These are phyloP conservation scores for Xerus inauris DNA, from an alignment of 2,113 vertebrate species.

Conservation along the genomic window DNA sequence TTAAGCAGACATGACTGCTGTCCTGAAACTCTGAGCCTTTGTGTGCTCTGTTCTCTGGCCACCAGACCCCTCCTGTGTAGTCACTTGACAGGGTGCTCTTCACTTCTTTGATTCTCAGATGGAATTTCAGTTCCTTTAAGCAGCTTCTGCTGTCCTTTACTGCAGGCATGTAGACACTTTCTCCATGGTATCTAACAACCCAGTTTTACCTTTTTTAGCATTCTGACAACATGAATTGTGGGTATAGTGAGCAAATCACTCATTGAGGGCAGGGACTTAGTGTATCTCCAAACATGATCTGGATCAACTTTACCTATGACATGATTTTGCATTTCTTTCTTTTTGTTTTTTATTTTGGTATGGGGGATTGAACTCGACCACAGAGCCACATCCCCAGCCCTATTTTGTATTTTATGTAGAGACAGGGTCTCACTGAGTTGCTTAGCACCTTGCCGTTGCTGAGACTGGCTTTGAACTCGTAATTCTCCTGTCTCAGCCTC, in stretches of 20 bases:
- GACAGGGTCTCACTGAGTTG: too few relatives aligned
- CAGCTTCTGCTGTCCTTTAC: neutral
- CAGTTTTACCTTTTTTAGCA: neutral
- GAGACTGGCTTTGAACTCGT: too few relatives aligned
- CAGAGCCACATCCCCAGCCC: too few relatives aligned
- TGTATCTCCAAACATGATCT: neutral
- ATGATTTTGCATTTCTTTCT: neutral
- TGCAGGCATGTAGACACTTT: neutral
- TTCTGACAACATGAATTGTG: neutral
- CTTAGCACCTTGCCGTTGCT: too few relatives aligned
- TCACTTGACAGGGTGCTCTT: neutral
- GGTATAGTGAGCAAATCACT: neutral
- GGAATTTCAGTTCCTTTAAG: neutral
- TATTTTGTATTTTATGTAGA: too few relatives aligned
- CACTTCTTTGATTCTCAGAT: constrained; percentile 11
- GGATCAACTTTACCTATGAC: neutral
- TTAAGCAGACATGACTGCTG: neutral
- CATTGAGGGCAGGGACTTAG: neutral
- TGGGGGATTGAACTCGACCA: too few relatives aligned
- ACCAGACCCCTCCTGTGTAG: neutral
- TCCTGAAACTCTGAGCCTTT: neutral
- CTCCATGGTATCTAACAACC: neutral
- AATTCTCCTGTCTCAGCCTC: too few relatives aligned
- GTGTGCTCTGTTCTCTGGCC: neutral
- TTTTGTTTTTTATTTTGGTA: too few relatives aligned